Evolutionary conservation across 2,888 invertebrate species (phyloP).

Genomic region (Leistus spinibarbis): DNA sequence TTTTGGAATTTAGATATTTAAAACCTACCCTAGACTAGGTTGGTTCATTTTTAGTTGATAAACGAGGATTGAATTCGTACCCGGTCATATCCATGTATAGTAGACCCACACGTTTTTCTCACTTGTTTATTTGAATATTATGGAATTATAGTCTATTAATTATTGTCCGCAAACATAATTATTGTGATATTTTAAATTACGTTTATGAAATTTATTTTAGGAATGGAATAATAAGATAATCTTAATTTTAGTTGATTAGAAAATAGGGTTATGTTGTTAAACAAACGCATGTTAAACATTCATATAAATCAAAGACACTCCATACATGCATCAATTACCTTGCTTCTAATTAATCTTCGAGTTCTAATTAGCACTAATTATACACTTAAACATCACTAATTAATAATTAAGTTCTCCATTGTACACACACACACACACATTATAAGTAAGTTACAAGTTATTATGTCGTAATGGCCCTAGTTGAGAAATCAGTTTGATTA

Average conservation of each 20-base stretch:
- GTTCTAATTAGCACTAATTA: slow-evolving; percentile 1
- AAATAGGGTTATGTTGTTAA: neutral
- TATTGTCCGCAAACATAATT: too few relatives aligned
- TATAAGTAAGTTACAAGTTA: neutral
- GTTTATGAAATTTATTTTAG: too few relatives aligned
- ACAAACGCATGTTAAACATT: neutral
- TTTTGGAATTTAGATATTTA: too few relatives aligned
- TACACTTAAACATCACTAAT: slow-evolving; percentile 3
- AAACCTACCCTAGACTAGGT: too few relatives aligned
- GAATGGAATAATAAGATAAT: too few relatives aligned
- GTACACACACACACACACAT: slow-evolving; percentile 4
- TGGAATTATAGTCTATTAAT: too few relatives aligned
- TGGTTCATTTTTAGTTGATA: too few relatives aligned
- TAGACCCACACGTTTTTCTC: too few relatives aligned
- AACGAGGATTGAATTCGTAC: too few relatives aligned
- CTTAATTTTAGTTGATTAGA: neutral
- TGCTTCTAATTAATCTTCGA: neutral
- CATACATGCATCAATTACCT: neutral
- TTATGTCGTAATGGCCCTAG: neutral
- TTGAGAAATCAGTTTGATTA: neutral
- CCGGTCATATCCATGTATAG: too few relatives aligned
- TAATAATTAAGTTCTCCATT: neutral
- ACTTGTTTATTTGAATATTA: too few relatives aligned
- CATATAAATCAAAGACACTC: neutral
- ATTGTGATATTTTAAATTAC: too few relatives aligned